phyloP scores from a whole-genome alignment of 2,888 invertebrate genomes.

The Rutpela maculata region DNA sequence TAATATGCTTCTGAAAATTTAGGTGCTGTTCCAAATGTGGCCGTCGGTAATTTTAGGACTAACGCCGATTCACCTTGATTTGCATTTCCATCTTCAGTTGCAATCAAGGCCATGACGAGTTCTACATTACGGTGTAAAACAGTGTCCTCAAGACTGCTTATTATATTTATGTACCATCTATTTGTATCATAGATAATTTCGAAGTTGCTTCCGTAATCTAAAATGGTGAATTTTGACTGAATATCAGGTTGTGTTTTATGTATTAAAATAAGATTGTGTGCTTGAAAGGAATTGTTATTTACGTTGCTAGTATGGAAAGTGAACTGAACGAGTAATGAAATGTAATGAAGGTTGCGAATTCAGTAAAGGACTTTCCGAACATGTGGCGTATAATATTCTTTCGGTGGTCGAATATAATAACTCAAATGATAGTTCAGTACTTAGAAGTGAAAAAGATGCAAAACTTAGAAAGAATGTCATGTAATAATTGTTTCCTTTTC shows the following conservation, averaged over 20 bases:
- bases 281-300: no score
- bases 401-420: no score
- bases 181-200: conserved; percentile 18
- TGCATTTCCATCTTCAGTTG: conserved; percentile 26
- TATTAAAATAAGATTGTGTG: no score
- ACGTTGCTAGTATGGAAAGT: no score
- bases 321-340: no score
- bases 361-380: no score
- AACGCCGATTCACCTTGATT: conserved; percentile 46
- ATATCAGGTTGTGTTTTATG: neutral
- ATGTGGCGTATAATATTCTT: no score
- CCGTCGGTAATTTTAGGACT: conserved; percentile 47
- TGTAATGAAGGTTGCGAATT: no score
- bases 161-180: conserved; percentile 41
- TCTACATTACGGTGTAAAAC: conserved; percentile 35
- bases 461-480: no score
- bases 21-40: conserved; percentile 38
- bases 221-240: conserved; percentile 6
- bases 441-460: no score
- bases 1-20: conserved; percentile 55
- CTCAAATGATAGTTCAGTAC: no score
- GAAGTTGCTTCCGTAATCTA: conserved; percentile 10
- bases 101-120: conserved; percentile 46
- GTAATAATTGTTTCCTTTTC: no score
- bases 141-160: conserved; percentile 32